A percentile compares a stretch with the other conserved stretches of the same genome.
Evolutionary conservation across 2,888 invertebrate species (phyloP).

Genomic region (Rotaria macrura): DNA sequence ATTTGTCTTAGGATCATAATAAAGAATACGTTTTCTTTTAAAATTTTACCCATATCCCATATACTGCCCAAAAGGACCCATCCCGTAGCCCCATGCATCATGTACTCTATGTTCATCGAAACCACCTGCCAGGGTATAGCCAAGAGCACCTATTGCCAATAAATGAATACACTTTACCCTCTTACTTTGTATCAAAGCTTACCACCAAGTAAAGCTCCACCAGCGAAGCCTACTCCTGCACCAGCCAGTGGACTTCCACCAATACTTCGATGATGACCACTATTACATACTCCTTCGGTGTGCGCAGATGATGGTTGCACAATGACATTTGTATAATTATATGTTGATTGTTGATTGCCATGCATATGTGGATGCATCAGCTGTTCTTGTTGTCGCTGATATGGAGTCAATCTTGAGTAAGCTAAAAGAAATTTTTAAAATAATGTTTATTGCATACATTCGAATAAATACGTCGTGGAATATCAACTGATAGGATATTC

Average conservation of each 20-base stretch:
- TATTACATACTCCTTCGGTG: conserved; percentile 14
- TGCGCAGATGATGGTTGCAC: conserved; percentile 6
- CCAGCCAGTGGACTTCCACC: background rate
- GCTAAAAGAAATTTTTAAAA: background rate
- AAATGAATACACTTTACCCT: background rate
- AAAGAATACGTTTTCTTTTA: too few relatives aligned
- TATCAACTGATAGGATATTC: background rate
- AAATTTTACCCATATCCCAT: background rate
- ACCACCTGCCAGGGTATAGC: conserved; percentile 24
- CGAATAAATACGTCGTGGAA: background rate
- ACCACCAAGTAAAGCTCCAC: conserved; percentile 18
- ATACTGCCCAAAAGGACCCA: background rate
- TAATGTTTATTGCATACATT: background rate
- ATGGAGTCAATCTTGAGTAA: background rate
- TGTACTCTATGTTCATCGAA: background rate
- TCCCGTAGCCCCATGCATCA: conserved; percentile 25
- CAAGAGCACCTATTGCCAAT: background rate
- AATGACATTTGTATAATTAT: conserved; percentile 24
- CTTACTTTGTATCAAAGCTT: background rate
- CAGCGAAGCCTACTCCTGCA: background rate
- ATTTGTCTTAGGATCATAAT: too few relatives aligned
- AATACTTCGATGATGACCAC: background rate
- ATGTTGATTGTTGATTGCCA: background rate
- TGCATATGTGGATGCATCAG: background rate
- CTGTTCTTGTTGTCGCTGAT: background rate